Evolutionary conservation across 2,888 invertebrate genomes (phyloP).

Genomic region (Chydorus sphaericus): DNA sequence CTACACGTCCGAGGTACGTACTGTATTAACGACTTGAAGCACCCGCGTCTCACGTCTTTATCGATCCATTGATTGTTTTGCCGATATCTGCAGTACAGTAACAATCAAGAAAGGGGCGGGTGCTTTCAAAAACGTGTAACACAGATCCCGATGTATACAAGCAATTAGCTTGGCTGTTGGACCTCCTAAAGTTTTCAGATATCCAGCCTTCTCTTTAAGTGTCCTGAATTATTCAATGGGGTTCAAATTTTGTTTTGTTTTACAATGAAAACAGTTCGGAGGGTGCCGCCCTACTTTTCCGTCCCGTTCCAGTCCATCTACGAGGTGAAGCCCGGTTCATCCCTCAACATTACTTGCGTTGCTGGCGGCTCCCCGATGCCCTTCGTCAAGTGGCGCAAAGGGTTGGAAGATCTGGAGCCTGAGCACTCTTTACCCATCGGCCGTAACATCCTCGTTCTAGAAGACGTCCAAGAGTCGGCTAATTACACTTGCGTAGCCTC

Average conservation of each 20-base stretch:
- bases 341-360: slow-evolving; percentile 86
- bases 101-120: too few relatives aligned
- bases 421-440: slow-evolving; percentile 65
- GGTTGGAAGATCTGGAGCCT: slow-evolving; percentile 66
- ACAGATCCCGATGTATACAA: too few relatives aligned
- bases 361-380: slow-evolving; percentile 98
- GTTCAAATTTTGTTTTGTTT: too few relatives aligned
- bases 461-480: slow-evolving; percentile 75
- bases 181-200: too few relatives aligned
- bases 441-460: slow-evolving; percentile 70
- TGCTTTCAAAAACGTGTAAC: too few relatives aligned
- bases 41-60: slow-evolving; percentile 13
- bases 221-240: too few relatives aligned
- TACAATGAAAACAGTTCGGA: slow-evolving; percentile 76
- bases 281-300: slow-evolving; percentile 90
- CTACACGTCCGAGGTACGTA: slow-evolving; percentile 80
- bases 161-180: too few relatives aligned
- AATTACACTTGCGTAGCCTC: slow-evolving; percentile 96
- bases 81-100: too few relatives aligned
- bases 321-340: slow-evolving; percentile 82
- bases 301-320: slow-evolving; percentile 70
- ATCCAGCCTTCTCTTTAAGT: too few relatives aligned
- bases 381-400: slow-evolving; percentile 82
- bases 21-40: slow-evolving; percentile 10
- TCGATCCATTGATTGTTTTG: slow-evolving; percentile 7